Evolutionary conservation across 2,113 vertebrate species (phyloP).

Genomic region (Thunnus thynnus): DNA sequence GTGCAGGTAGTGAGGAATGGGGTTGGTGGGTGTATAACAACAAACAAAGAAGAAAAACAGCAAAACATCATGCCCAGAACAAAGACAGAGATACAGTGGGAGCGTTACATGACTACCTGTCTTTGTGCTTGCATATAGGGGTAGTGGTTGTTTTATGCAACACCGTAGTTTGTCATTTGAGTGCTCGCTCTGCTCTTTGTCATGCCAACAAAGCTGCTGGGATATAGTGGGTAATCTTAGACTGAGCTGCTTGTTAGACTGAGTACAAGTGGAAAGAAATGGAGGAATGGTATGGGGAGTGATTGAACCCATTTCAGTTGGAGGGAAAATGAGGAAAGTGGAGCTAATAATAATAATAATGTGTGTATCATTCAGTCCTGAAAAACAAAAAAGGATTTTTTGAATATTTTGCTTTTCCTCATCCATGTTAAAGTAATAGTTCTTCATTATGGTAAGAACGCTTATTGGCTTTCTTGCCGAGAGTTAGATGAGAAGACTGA

Average conservation of each 20-base stretch:
- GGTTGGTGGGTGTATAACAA: background rate
- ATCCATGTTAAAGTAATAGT: too few relatives aligned
- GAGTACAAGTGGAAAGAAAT: conserved; percentile 34
- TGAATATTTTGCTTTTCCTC: too few relatives aligned
- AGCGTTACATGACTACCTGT: conserved; percentile 52
- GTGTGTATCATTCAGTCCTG: too few relatives aligned
- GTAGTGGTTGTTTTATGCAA: conserved; percentile 72
- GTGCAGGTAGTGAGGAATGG: background rate
- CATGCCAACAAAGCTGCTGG: conserved; percentile 88
- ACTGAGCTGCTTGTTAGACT: conserved; percentile 71
- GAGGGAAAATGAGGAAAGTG: background rate
- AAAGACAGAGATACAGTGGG: conserved; percentile 42
- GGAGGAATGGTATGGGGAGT: background rate
- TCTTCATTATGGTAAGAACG: too few relatives aligned
- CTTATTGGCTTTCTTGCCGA: too few relatives aligned
- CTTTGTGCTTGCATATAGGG: conserved; percentile 56
- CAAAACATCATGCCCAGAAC: conserved; percentile 26
- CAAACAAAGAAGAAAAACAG: conserved; percentile 16
- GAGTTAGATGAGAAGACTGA: too few relatives aligned
- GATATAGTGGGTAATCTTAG: conserved; percentile 83
- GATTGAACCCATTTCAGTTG: conserved; percentile 19
- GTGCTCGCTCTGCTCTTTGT: conserved; percentile 81
- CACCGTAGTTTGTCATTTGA: conserved; percentile 86
- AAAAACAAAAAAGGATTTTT: too few relatives aligned
- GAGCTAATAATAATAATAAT: too few relatives aligned